These are phyloP conservation scores for Neoaliturus tenellus DNA, from an alignment of 2,888 invertebrate genomes.

Conservation along the genomic window DNA sequence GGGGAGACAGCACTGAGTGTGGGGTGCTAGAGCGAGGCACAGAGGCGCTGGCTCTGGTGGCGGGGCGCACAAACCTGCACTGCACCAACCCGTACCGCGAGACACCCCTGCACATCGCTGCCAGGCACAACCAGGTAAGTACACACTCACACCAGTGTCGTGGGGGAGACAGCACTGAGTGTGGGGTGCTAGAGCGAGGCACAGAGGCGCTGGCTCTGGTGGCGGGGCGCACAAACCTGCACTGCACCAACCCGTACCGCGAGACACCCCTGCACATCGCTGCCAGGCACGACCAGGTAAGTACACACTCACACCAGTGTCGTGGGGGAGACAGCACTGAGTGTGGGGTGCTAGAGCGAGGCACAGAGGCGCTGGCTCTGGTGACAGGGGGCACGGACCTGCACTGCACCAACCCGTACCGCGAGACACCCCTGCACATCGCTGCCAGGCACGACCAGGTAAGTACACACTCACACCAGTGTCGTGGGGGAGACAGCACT, in stretches of 20 bases:
- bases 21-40: conserved; percentile 63
- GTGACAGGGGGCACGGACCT: conserved; percentile 62
- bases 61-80: conserved; percentile 61
- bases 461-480: no score
- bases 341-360: conserved; percentile 63
- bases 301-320: no score
- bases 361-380: conserved; percentile 60
- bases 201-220: conserved; percentile 61
- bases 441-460: conserved; percentile 70
- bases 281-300: conserved; percentile 69
- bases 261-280: conserved; percentile 71
- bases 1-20: conserved; percentile 70
- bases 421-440: conserved; percentile 71
- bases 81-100: conserved; percentile 69
- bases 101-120: conserved; percentile 71
- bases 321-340: conserved; percentile 71
- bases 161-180: conserved; percentile 70
- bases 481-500: conserved; percentile 71
- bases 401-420: conserved; percentile 67
- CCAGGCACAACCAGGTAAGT: conserved; percentile 68
- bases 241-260: conserved; percentile 68
- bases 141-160: no score
- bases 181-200: conserved; percentile 63
- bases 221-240: conserved; percentile 62
- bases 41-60: conserved; percentile 60